These are phyloP conservation scores for Merops nubicus DNA, from an alignment of 2,113 vertebrate genomes.

Conservation along the genomic window DNA sequence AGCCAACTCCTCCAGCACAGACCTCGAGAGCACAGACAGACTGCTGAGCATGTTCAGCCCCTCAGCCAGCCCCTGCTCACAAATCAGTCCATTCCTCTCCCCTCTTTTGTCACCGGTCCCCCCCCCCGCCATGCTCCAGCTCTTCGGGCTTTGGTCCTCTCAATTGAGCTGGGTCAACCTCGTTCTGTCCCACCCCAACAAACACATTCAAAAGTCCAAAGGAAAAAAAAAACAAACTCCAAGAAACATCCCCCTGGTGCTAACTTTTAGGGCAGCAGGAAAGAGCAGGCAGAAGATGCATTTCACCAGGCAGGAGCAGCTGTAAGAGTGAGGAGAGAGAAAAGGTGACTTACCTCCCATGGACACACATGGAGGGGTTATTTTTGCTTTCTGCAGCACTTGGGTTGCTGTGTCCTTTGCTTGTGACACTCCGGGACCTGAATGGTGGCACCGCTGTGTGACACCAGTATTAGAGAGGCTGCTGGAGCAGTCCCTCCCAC, in stretches of 20 bases:
- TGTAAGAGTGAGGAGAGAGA: not conserved
- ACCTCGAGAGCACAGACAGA: rapidly evolving
- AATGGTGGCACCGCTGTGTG: conserved; percentile 26
- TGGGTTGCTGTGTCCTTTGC: not conserved
- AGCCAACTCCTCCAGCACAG: not conserved
- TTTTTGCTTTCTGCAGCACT: not conserved
- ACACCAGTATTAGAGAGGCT: conserved; percentile 8
- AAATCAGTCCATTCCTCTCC: not conserved
- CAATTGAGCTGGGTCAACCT: rapidly evolving
- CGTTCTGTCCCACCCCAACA: not conserved
- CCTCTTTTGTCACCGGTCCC: not conserved
- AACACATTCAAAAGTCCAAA: not conserved
- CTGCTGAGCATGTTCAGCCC: not conserved
- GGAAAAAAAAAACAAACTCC: not conserved
- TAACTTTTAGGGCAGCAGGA: not conserved
- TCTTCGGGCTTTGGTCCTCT: not conserved
- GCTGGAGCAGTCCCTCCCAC: conserved; percentile 46
- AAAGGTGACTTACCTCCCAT: conserved; percentile 5
- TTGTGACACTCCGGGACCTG: not conserved
- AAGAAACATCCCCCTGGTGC: not conserved
- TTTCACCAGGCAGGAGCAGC: not conserved
- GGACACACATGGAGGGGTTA: not conserved
- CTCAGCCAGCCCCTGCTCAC: not conserved
- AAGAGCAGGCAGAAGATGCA: not conserved
- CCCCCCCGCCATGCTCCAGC: not conserved